Evolutionary conservation across 2,888 invertebrate species (phyloP).

Genomic region (Melangyna quadrimaculata): DNA sequence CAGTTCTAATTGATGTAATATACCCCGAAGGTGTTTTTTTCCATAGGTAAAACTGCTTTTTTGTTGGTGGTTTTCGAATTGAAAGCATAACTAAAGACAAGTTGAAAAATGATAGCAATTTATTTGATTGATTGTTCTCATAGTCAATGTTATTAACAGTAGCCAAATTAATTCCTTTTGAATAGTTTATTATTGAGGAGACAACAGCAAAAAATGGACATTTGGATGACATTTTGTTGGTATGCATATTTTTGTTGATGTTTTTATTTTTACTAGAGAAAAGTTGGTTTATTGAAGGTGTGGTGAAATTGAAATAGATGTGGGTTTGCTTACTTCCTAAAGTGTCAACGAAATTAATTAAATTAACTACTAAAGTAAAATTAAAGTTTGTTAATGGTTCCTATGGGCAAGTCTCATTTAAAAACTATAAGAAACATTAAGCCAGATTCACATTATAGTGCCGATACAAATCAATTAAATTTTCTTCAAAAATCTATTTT

Average conservation of each 20-base stretch:
- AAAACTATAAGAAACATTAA: no score
- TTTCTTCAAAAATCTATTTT: no score
- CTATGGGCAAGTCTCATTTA: no score
- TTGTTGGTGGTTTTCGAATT: neutral
- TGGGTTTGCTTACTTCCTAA: neutral
- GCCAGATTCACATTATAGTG: no score
- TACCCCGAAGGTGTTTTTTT: conserved; percentile 59
- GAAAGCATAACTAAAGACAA: conserved; percentile 9
- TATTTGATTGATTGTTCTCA: conserved; percentile 65
- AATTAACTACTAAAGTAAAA: neutral
- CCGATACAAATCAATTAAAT: no score
- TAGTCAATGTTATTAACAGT: conserved; percentile 55
- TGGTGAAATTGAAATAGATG: neutral
- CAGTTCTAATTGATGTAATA: conserved; percentile 71
- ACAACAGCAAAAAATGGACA: neutral
- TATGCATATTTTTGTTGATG: neutral
- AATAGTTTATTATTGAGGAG: conserved; percentile 6
- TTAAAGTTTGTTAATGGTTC: neutral
- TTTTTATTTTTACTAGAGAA: neutral
- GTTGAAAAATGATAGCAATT: conserved; percentile 56
- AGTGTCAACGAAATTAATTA: neutral
- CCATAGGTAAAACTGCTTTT: neutral
- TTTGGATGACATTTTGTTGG: conserved; percentile 3
- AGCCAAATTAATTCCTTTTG: conserved; percentile 61
- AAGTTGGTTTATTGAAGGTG: neutral